Conservation (phyloP, 2,113 vertebrate genomes). For the Cinclus cinclus region DNA sequence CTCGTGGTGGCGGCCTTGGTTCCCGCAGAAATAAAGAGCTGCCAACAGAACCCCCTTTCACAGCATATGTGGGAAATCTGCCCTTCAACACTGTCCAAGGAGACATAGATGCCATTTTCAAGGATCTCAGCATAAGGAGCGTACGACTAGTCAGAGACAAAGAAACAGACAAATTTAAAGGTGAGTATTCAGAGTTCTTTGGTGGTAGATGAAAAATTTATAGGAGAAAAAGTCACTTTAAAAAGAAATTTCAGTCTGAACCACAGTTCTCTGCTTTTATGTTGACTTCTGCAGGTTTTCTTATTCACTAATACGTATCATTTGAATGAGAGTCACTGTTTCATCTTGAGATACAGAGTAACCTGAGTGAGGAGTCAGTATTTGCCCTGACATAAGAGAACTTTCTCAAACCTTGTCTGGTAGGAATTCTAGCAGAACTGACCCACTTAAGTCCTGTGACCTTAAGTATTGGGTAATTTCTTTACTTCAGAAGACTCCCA, state of each 20-base stretch:
- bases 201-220: not conserved
- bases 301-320: not conserved
- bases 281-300: not conserved
- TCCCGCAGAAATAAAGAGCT: conserved; percentile 93
- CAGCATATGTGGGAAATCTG: conserved; percentile 95
- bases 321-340: not conserved
- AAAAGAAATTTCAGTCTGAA: not conserved
- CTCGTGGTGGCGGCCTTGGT: conserved; percentile 84
- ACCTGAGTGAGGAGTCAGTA: not conserved
- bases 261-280: not conserved
- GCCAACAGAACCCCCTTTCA: conserved; percentile 96
- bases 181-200: conserved; percentile 62
- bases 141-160: conserved; percentile 97
- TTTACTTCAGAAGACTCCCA: not conserved
- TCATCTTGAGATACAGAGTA: not conserved
- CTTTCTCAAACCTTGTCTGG: not conserved
- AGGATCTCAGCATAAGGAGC: conserved; percentile 91
- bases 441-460: not conserved
- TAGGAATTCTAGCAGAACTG: not conserved
- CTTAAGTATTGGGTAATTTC: not conserved
- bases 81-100: conserved; percentile 97
- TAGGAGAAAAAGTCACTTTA: not conserved
- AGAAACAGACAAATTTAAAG: conserved; percentile 99
- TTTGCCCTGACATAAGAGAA: not conserved
- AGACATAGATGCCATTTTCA: conserved; percentile 97